These are phyloP conservation scores for Chironomus tentans DNA, from an alignment of 2,888 invertebrate species.

Conservation along the genomic window DNA sequence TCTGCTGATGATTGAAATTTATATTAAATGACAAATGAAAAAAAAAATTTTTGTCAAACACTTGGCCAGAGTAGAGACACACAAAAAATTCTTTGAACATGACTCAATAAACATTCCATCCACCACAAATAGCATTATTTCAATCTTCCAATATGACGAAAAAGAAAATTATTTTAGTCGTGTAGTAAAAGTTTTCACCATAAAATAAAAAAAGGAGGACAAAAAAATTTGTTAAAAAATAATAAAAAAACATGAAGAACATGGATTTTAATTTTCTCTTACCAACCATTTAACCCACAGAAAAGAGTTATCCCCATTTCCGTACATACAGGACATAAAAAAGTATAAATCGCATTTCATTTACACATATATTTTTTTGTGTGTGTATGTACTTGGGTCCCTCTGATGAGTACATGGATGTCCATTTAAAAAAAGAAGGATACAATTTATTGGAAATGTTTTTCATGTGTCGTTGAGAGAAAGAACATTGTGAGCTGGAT, in stretches of 20 bases:
- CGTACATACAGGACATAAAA: not conserved
- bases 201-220: not conserved
- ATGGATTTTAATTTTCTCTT: conserved; percentile 6
- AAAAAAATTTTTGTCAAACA: not conserved
- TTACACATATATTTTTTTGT: not conserved
- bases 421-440: not conserved
- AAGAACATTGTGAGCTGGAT: not conserved
- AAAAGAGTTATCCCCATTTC: not conserved
- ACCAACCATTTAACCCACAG: not conserved
- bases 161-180: not conserved
- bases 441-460: conserved; percentile 15
- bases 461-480: not conserved
- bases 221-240: too few species aligned
- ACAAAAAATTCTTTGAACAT: not conserved
- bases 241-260: not conserved
- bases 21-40: not conserved
- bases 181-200: not conserved
- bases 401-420: not conserved
- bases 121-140: not conserved
- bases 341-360: not conserved
- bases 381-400: not conserved
- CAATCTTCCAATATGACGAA: not conserved
- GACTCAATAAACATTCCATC: not conserved
- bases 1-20: not conserved
- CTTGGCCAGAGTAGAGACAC: not conserved